Percentiles rank a stretch among this genome's conserved stretches.
Evolutionary conservation across 2,797 vertebrate genomes (phyloP).

Genomic region (Gymnocypris eckloni): DNA sequence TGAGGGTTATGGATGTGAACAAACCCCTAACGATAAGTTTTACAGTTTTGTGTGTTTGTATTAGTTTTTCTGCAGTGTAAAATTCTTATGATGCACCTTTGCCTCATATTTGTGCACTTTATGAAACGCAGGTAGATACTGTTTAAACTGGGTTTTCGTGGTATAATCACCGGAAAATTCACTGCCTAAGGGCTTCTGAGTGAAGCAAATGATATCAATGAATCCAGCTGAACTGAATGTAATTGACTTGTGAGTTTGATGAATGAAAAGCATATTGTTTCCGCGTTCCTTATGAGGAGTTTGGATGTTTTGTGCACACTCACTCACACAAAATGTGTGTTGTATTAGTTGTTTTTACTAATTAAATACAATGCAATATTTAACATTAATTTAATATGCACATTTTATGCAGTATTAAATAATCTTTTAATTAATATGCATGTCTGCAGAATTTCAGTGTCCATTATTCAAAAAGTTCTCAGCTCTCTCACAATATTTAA

Average conservation of each 20-base stretch:
- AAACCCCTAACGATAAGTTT: background rate
- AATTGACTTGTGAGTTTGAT: conserved; percentile 30
- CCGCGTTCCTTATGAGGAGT: background rate
- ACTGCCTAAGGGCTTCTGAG: conserved; percentile 23
- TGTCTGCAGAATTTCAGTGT: background rate
- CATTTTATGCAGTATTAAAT: background rate
- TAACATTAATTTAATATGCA: background rate
- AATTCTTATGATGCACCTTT: background rate
- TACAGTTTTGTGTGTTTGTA: background rate
- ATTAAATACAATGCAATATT: background rate
- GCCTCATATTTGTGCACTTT: background rate
- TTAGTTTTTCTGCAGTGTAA: background rate
- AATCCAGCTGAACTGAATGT: conserved; percentile 25
- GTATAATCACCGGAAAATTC: conserved; percentile 33
- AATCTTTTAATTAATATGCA: background rate
- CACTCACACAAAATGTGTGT: background rate
- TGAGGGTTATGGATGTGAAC: background rate
- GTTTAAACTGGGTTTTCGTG: conserved; percentile 35
- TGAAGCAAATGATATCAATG: conserved; percentile 49
- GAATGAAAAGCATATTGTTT: conserved; percentile 3
- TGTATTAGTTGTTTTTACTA: background rate
- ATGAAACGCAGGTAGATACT: background rate
- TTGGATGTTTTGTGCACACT: background rate
- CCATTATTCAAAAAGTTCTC: background rate
- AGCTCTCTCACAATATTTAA: background rate